Conservation (phyloP, 2,888 invertebrate species). For the Eilema caniola region DNA sequence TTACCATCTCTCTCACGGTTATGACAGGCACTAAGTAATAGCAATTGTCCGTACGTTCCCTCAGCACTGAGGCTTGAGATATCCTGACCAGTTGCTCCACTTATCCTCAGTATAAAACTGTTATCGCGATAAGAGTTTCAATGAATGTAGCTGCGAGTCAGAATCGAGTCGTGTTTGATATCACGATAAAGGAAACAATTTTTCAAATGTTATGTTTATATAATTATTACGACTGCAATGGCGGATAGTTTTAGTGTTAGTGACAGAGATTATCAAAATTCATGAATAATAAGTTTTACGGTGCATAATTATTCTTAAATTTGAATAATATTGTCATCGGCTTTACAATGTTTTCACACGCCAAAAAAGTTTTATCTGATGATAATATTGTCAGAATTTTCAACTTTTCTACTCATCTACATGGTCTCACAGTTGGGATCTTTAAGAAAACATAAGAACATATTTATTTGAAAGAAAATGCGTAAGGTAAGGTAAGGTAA, state of each 20-base stretch:
- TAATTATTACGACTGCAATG: background rate
- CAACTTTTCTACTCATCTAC: background rate
- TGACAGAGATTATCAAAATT: background rate
- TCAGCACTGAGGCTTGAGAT: constrained; percentile 36
- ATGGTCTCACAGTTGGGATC: background rate
- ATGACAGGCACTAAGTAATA: constrained; percentile 30
- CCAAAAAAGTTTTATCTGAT: constrained; percentile 1
- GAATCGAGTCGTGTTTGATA: constrained; percentile 45
- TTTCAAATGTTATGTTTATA: background rate
- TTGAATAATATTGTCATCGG: background rate
- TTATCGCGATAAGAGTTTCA: constrained; percentile 60
- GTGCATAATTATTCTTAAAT: background rate
- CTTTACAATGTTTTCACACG: background rate
- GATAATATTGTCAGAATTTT: background rate
- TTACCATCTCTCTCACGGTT: constrained; percentile 68
- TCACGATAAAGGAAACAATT: constrained; percentile 41
- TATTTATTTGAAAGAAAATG: background rate
- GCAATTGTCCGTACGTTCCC: constrained; percentile 34
- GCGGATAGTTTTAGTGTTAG: background rate
- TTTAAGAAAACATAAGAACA: background rate
- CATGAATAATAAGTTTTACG: background rate
- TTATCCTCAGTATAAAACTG: constrained; percentile 64
- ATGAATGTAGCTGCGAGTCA: constrained; percentile 50
- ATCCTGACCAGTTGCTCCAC: constrained; percentile 74
- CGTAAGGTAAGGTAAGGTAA: background rate